Evolutionary conservation across 2,797 vertebrate genomes (phyloP), one percentile per base, ranked within the genome.

Genomic region (Potorous gilbertii): DNA sequence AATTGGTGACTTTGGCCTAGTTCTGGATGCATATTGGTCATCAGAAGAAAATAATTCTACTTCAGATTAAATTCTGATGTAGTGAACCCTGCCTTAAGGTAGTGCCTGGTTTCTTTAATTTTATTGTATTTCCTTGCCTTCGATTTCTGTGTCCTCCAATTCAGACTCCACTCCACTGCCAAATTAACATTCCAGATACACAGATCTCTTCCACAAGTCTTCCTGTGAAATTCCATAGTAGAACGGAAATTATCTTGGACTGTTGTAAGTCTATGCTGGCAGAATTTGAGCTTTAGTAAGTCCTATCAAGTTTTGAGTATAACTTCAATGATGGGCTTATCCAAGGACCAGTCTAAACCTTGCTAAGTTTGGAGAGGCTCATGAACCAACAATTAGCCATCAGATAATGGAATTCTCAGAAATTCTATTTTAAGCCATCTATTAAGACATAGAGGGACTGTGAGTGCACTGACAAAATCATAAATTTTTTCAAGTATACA

Each of bases 41-140:
- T 40, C 12, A 57, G 54, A 92, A 16, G n/a, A 55, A 94, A 34
- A 90, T 92, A 95, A 95, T 87, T 27, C 59, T 31, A 66, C 55
- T 90, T 93, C n/a, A 93, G 81, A 4, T 92, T 94, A 56, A 18
- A 34, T 94, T 46, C 81, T 93, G 28, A 56, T 96, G 24, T 66
- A 62, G 54, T 94, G 62, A 81, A 46, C 74, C 40, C 40, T 59
- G 92, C 56, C 90, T 95, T 56, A 96, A 74, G 55, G 90, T 54
- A 95, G 59, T 91, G 94, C 66, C 40, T 81, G 87, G 92, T 92
- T n/a, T 93, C n/a, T 94, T 94, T 57, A 28, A 91, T 10, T 96
- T 56, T 91, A 55, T 92, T 96, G 24, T 92, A 50, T 94, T 95
- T 93, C 91, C 74, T 94, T 95, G 62, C 57, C 21, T 27, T 81